Conservation (phyloP, 2,888 invertebrate genomes). For the Endotricha flammealis region DNA sequence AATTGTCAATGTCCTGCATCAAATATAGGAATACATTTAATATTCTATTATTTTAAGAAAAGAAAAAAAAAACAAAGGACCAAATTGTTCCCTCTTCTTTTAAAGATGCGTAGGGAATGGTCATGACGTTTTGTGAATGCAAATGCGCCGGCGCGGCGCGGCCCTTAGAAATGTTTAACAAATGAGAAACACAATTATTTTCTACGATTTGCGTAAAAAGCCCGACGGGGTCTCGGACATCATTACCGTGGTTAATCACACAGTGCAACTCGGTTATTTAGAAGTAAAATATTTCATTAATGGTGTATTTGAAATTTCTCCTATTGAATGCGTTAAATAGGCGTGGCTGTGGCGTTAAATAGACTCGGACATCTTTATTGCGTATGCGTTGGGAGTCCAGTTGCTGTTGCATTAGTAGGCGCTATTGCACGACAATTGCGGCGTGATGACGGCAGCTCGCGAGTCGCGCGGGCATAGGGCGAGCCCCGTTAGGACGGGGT, state of each 20-base stretch:
- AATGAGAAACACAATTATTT: conserved; percentile 29
- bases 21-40: no score
- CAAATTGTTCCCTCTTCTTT: no score
- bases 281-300: conserved; percentile 21
- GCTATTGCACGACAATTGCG: conserved; percentile 61
- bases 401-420: conserved; percentile 61
- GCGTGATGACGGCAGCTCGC: conserved; percentile 58
- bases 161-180: conserved; percentile 22
- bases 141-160: conserved; percentile 15
- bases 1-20: no score
- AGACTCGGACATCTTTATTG: conserved; percentile 40
- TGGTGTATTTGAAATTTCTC: conserved; percentile 21
- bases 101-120: not conserved
- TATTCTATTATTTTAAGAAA: no score
- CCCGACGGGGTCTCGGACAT: conserved; percentile 49
- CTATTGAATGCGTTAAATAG: conserved; percentile 25
- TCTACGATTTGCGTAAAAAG: conserved; percentile 38
- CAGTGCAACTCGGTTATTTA: conserved; percentile 22
- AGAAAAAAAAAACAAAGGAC: no score
- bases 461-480: conserved; percentile 61
- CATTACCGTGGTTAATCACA: conserved; percentile 29
- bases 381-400: conserved; percentile 49
- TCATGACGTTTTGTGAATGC: conserved; percentile 3
- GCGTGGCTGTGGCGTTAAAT: conserved; percentile 22
- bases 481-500: conserved; percentile 74